A percentile compares a stretch with the other conserved stretches of the same genome.
phyloP scores from a whole-genome alignment of 1,140 invertebrate species.

The Bombus huntii region DNA sequence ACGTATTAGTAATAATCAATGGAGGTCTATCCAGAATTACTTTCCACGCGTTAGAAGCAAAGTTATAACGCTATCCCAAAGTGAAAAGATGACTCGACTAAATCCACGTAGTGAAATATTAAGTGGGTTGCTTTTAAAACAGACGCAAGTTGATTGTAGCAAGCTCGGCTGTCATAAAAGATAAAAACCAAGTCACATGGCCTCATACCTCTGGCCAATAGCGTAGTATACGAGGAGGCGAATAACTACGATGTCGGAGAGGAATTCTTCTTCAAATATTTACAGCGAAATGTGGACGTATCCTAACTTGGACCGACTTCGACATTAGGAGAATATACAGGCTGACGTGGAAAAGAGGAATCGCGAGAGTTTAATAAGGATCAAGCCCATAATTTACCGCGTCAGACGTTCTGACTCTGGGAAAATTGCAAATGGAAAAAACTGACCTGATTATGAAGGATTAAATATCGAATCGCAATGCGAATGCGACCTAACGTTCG shows the following conservation, averaged over 20 bases:
- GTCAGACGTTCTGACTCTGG: neutral
- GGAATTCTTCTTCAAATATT: conserved; percentile 56
- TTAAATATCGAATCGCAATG: conserved; percentile 1
- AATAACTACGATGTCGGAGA: conserved; percentile 26
- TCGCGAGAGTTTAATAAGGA: conserved; percentile 23
- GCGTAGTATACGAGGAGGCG: neutral
- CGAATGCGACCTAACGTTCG: too few relatives aligned
- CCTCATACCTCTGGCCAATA: neutral
- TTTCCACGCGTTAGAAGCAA: too few relatives aligned
- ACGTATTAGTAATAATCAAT: neutral
- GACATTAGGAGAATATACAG: conserved; percentile 36
- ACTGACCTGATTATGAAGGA: conserved; percentile 24
- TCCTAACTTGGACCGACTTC: conserved; percentile 28
- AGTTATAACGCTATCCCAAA: neutral
- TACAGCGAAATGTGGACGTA: conserved; percentile 30
- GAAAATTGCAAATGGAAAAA: conserved; percentile 15
- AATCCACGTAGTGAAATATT: neutral
- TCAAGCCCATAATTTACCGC: neutral
- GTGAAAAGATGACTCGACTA: neutral
- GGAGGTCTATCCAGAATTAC: neutral
- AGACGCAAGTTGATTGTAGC: neutral
- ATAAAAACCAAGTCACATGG: neutral
- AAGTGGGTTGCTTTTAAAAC: neutral
- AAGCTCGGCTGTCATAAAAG: neutral
- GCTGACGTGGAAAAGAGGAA: conserved; percentile 19